Base-by-base conservation (phyloP, 1,140 invertebrate genomes). In the Dolichoris vasculosae region DNA sequence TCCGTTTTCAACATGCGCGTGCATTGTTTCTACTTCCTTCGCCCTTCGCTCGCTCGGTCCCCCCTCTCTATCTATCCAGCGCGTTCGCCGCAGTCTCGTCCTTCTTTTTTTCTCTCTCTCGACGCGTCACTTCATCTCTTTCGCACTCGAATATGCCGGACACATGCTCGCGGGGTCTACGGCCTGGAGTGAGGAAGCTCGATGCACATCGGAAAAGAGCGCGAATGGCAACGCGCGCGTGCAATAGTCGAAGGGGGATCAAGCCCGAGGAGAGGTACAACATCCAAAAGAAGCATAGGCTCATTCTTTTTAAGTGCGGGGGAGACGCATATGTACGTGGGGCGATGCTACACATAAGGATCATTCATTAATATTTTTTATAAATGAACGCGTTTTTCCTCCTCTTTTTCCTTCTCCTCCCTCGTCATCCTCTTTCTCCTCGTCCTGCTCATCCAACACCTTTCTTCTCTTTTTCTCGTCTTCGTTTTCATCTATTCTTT, bases 21-120 rank as follows among this genome's bases (percentile, higher is more conserved):
- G 88, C 87, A 88, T 90, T 88, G 88, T 88, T 89, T 85, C 82
- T 85, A 85, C 82, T 90, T 89, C 88, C 89, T 88, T 88, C 85
- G 40, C 87, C 82, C 55, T 75, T 67, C 83, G 23, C 73, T 81
- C 84, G 67, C 43, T 76, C 26, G 38, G 32, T 23, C 35, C 43
- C 35, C 43, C 59, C 78, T 63, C 32, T 84, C 20, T 46, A 59
- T 59, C 88, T 85, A 85, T 88, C 88, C 79, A 81, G 23, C 77
- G 81, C 84, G 59, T 76, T 79, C 69, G 55, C 84, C 82, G 9
- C 20, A n/a, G 30, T 48, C 32, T 63, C 30, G 15, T 64, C 73
- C 73, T 64, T 63, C n/a, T n/a, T 35, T 71, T 38, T 64, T 59
- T 63, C 20, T 64, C 3, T 69, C 32, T 35, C 17, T 46, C 26